phyloP scores from a whole-genome alignment of 2,888 invertebrate species.

The Theristus sp. region DNA sequence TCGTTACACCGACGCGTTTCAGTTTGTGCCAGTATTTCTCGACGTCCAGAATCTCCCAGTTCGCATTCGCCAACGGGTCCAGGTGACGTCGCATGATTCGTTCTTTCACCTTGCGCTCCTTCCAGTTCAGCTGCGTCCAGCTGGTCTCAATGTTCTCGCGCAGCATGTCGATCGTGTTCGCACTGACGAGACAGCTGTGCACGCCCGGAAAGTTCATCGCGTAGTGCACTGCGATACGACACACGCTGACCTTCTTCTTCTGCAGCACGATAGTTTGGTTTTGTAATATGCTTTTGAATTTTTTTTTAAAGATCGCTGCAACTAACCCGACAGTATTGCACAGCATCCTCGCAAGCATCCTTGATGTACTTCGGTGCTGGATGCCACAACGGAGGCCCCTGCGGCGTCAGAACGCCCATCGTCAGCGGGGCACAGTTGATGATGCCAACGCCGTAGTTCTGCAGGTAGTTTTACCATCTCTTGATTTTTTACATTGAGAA shows the following conservation, averaged over 20 bases:
- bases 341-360: constrained; percentile 12
- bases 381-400: constrained; percentile 39
- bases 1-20: constrained; percentile 14
- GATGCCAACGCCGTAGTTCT: constrained; percentile 52
- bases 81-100: constrained; percentile 19
- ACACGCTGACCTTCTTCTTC: constrained; percentile 18
- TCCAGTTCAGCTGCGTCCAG: neutral
- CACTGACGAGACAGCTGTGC: constrained; percentile 15
- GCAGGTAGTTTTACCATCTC: constrained; percentile 14
- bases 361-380: constrained; percentile 1
- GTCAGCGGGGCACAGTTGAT: constrained; percentile 61
- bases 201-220: constrained; percentile 17
- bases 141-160: constrained; percentile 3
- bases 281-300: too few relatives aligned
- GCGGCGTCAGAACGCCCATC: constrained; percentile 58
- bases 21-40: constrained; percentile 33
- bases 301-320: too few relatives aligned
- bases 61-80: constrained; percentile 39
- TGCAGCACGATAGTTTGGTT: too few relatives aligned
- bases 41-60: constrained; percentile 51
- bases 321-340: constrained; percentile 11
- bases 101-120: constrained; percentile 17
- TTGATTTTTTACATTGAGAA: too few relatives aligned
- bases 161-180: constrained; percentile 11
- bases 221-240: constrained; percentile 17